These are phyloP conservation scores for Falco punctatus DNA, from an alignment of 2,113 vertebrate genomes.

Conservation along the genomic window DNA sequence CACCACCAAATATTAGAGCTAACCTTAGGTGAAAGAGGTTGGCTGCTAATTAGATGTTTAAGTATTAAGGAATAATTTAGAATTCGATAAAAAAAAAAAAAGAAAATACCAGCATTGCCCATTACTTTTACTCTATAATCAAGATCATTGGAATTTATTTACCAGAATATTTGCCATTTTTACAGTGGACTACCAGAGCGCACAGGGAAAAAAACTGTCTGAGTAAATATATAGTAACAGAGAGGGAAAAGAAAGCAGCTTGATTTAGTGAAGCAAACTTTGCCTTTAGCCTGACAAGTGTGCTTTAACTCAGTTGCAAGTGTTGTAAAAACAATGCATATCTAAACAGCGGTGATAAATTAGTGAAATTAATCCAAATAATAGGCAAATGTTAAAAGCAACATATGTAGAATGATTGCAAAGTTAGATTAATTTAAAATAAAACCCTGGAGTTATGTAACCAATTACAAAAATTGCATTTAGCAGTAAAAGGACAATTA, in stretches of 20 bases:
- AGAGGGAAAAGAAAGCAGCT: neutral
- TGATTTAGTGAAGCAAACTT: conserved; percentile 38
- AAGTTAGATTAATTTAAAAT: conserved; percentile 56
- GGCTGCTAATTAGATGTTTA: neutral
- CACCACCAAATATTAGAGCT: neutral
- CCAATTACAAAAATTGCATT: conserved; percentile 54
- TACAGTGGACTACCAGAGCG: neutral
- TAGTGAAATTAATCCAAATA: conserved; percentile 51
- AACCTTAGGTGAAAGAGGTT: neutral
- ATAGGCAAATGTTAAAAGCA: conserved; percentile 35
- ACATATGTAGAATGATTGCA: conserved; percentile 19
- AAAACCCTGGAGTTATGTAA: conserved; percentile 52
- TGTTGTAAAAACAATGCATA: conserved; percentile 10
- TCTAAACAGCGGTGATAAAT: conserved; percentile 48
- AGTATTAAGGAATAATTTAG: neutral
- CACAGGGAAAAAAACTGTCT: neutral
- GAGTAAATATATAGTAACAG: neutral
- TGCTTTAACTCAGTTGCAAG: conserved; percentile 22
- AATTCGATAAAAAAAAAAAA: neutral
- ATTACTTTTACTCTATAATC: neutral
- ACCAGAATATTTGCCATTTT: neutral
- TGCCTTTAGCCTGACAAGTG: conserved; percentile 12
- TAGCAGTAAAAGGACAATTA: conserved; percentile 41
- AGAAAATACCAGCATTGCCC: neutral
- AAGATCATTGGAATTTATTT: conserved; percentile 11